Evolutionary conservation across 2,797 vertebrate genomes (phyloP).

Genomic region (Limosa lapponica): DNA sequence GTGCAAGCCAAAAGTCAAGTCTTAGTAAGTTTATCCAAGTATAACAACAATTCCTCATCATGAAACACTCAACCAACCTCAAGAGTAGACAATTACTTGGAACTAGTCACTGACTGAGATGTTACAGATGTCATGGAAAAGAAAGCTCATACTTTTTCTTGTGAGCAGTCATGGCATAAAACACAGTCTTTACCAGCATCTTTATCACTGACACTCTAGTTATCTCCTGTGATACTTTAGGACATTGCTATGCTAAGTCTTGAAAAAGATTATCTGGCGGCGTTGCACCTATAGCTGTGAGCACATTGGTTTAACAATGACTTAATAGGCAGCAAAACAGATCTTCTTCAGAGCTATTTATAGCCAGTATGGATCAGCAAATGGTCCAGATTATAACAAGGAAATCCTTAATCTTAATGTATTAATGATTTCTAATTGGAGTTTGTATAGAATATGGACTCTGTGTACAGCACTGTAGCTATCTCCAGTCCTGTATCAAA

Average conservation of each 20-base stretch:
- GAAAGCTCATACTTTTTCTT: not conserved
- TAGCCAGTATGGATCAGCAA: not conserved
- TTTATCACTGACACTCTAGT: not conserved
- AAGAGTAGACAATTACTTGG: constrained; percentile 58
- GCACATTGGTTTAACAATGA: not conserved
- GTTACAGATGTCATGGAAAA: constrained; percentile 60
- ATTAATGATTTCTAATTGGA: not conserved
- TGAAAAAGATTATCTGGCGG: not conserved
- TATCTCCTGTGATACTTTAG: not conserved
- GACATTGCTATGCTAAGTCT: not conserved
- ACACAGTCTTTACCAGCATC: not conserved
- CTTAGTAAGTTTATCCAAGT: constrained; percentile 42
- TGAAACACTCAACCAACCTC: constrained; percentile 43
- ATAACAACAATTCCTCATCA: constrained; percentile 41
- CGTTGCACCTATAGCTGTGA: not conserved
- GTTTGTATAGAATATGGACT: not conserved
- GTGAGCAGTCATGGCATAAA: not conserved
- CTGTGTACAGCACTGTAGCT: not conserved
- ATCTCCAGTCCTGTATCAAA: not conserved
- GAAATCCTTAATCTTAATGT: not conserved
- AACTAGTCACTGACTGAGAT: constrained; percentile 36
- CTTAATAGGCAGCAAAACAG: not conserved
- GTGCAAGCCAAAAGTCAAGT: constrained; percentile 17
- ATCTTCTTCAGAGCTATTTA: not conserved
- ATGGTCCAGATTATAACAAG: not conserved